phyloP scores from a whole-genome alignment of 1,140 invertebrate genomes.

The Drusus annulatus region DNA sequence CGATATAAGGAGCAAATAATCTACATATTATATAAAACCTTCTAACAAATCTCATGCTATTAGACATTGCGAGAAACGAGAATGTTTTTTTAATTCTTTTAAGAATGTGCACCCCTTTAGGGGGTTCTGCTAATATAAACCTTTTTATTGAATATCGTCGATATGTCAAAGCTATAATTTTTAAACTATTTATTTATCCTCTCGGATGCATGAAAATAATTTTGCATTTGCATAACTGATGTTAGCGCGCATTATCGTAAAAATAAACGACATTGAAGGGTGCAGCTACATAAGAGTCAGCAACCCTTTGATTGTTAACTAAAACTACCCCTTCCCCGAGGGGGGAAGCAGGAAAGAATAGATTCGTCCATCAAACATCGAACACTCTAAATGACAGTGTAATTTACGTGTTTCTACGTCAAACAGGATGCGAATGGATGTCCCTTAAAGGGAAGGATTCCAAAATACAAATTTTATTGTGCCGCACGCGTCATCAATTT shows the following conservation, averaged over 20 bases:
- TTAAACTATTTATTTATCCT: background rate
- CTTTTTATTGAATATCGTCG: background rate
- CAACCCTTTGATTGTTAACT: constrained; percentile 48
- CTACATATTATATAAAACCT: no score
- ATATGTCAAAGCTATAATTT: background rate
- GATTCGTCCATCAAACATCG: constrained; percentile 47
- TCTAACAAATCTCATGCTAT: no score
- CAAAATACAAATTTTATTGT: constrained; percentile 57
- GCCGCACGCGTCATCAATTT: constrained; percentile 58
- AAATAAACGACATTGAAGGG: constrained; percentile 36
- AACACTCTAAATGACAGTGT: constrained; percentile 40
- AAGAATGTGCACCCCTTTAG: no score
- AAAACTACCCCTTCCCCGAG: constrained; percentile 6
- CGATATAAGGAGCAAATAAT: no score
- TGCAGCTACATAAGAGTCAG: constrained; percentile 7
- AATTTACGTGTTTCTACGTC: constrained; percentile 39
- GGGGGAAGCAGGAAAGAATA: constrained; percentile 38
- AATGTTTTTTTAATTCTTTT: no score
- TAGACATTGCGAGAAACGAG: no score
- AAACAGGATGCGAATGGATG: constrained; percentile 47
- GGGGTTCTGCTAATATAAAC: background rate
- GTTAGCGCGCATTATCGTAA: constrained; percentile 20
- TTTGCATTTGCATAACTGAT: constrained; percentile 34
- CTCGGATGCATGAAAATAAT: background rate
- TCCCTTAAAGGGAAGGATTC: constrained; percentile 23